Percentiles rank a stretch among this genome's conserved stretches.
phyloP scores from a whole-genome alignment of 1,140 invertebrate species.

The Drosophila micromelanica region DNA sequence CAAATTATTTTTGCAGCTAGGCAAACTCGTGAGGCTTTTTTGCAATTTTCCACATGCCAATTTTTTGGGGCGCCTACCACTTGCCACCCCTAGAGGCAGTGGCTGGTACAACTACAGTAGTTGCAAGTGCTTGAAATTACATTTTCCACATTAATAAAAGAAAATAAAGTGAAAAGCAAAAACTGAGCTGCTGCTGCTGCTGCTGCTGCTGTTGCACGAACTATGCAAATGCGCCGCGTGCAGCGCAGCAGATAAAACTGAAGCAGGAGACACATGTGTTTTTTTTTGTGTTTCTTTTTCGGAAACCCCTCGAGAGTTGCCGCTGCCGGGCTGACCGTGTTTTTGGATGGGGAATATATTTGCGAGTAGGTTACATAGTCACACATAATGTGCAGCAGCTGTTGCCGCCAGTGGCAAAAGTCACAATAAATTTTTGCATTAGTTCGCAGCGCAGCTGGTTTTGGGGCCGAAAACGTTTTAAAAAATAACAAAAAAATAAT shows the following conservation, averaged over 20 bases:
- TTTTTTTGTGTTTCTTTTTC: constrained; percentile 22
- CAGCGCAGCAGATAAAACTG: constrained; percentile 71
- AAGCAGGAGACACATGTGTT: constrained; percentile 54
- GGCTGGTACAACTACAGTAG: constrained; percentile 20
- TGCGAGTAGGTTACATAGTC: constrained; percentile 38
- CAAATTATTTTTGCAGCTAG: constrained; percentile 31
- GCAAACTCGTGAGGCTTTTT: constrained; percentile 33
- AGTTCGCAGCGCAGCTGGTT: constrained; percentile 44
- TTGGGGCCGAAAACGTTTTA: constrained; percentile 21
- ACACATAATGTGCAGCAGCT: constrained; percentile 75
- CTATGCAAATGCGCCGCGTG: constrained; percentile 78
- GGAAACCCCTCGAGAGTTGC: constrained; percentile 9
- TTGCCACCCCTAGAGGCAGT: not conserved
- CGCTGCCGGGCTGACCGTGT: constrained; percentile 1
- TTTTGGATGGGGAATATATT: constrained; percentile 11
- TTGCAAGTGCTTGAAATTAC: constrained; percentile 73
- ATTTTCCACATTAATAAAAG: constrained; percentile 76
- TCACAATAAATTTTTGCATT: constrained; percentile 79
- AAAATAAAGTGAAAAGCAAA: constrained; percentile 59
- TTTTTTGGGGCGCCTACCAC: constrained; percentile 39
- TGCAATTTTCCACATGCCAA: constrained; percentile 67
- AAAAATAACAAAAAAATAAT: constrained; percentile 29
- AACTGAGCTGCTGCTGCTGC: constrained; percentile 42
- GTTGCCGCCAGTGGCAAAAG: constrained; percentile 76
- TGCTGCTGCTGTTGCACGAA: constrained; percentile 54